phyloP scores from a whole-genome alignment of 2,113 vertebrate species.

The Tylochromis polylepis region DNA sequence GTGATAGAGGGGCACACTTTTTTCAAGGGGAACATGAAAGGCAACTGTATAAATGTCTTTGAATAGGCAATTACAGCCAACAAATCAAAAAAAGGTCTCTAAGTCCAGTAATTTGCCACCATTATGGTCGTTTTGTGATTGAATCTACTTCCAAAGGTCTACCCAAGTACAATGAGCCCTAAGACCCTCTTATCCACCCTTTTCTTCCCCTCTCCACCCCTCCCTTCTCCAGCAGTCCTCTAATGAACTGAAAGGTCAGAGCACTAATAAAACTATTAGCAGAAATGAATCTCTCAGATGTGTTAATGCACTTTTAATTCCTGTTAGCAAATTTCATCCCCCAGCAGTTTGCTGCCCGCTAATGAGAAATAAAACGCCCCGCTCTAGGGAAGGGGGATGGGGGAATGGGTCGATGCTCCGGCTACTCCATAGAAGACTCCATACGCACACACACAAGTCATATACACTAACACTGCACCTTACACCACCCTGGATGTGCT shows the following conservation, averaged over 20 bases:
- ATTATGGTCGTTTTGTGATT: slow-evolving; percentile 2
- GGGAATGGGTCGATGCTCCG: slow-evolving; percentile 65
- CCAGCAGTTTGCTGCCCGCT: slow-evolving; percentile 79
- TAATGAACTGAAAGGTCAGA: slow-evolving; percentile 84
- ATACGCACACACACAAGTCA: slow-evolving; percentile 10
- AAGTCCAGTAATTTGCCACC: not conserved
- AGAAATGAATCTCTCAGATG: slow-evolving; percentile 80
- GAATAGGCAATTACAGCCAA: not conserved
- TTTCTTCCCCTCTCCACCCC: slow-evolving; percentile 28
- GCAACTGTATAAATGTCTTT: not conserved
- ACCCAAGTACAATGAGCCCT: slow-evolving; percentile 24
- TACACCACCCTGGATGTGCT: slow-evolving; percentile 55
- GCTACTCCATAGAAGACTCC: slow-evolving; percentile 59
- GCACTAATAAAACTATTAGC: slow-evolving; percentile 84
- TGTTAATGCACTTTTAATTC: slow-evolving; percentile 86
- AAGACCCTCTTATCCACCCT: slow-evolving; percentile 30
- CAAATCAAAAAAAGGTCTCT: not conserved
- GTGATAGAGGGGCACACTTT: not conserved
- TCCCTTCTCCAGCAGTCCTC: slow-evolving; percentile 64
- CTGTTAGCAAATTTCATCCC: slow-evolving; percentile 85
- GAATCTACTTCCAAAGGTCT: slow-evolving; percentile 35
- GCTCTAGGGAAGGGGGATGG: slow-evolving; percentile 67
- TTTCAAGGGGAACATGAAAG: not conserved
- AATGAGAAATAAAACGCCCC: slow-evolving; percentile 83
- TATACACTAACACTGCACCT: slow-evolving; percentile 45